These are phyloP conservation scores for Tuta absoluta DNA, from an alignment of 2,888 invertebrate species.

Conservation along the genomic window DNA sequence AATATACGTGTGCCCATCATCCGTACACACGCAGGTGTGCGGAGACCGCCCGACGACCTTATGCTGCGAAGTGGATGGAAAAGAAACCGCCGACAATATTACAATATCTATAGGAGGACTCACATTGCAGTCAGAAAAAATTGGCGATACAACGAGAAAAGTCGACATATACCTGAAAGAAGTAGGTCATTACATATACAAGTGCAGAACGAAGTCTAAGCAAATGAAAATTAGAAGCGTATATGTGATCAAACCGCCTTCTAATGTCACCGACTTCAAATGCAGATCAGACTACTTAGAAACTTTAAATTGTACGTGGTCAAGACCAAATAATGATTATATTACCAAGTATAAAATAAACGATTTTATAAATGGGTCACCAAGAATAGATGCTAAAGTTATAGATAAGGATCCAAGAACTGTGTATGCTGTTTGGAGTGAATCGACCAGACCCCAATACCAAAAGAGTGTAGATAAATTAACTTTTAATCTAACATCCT, in stretches of 20 bases:
- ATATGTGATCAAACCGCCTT: constrained; percentile 69
- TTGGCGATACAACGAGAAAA: background rate
- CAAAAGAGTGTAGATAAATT: background rate
- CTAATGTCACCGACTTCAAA: constrained; percentile 80
- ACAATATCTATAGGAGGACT: background rate
- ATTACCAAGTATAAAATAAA: background rate
- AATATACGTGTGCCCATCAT: constrained; percentile 72
- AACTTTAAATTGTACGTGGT: constrained; percentile 85
- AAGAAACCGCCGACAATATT: background rate
- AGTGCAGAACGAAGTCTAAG: background rate
- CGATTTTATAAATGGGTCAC: constrained; percentile 52
- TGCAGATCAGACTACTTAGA: constrained; percentile 85
- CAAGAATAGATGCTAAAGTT: constrained; percentile 34
- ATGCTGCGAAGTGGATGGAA: constrained; percentile 67
- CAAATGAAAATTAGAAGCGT: background rate
- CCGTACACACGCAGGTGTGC: constrained; percentile 37
- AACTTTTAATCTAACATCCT: background rate
- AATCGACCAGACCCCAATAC: background rate
- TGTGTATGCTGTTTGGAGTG: background rate
- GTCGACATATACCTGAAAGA: background rate
- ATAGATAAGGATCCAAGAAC: background rate
- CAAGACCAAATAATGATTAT: constrained; percentile 41
- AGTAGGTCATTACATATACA: background rate
- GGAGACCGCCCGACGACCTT: constrained; percentile 82
- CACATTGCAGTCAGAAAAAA: background rate